A percentile compares a stretch with the other conserved stretches of the same genome.
Evolutionary conservation across 1,140 invertebrate species (phyloP).

Genomic region (Dysdera silvatica): DNA sequence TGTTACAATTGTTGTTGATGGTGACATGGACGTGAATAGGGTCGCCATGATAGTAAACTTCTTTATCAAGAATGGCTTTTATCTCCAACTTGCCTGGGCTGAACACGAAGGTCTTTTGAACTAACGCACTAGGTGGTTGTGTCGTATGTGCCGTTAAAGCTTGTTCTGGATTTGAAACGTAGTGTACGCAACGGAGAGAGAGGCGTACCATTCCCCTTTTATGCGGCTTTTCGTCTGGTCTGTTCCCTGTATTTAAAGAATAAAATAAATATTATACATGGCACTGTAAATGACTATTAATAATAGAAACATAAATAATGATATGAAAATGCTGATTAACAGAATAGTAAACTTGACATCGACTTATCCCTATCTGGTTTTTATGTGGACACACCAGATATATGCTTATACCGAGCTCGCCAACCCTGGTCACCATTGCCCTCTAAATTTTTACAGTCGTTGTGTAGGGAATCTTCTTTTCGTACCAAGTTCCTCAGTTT

Average conservation of each 20-base stretch:
- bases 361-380: too few species aligned
- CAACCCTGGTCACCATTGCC: too few species aligned
- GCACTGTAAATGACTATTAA: too few species aligned
- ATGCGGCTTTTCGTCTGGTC: constrained; percentile 64
- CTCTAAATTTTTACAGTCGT: too few species aligned
- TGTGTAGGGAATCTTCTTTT: too few species aligned
- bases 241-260: constrained; percentile 62
- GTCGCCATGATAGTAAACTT: constrained; percentile 24
- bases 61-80: constrained; percentile 25
- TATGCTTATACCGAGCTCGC: too few species aligned
- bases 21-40: constrained; percentile 24
- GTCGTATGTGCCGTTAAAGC: background rate
- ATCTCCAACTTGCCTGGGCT: constrained; percentile 24
- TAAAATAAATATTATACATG: too few species aligned
- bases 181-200: constrained; percentile 67
- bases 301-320: too few species aligned
- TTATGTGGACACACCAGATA: too few species aligned
- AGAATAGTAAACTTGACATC: too few species aligned
- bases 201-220: constrained; percentile 68
- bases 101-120: constrained; percentile 29
- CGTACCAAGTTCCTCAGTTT: too few species aligned
- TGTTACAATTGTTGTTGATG: constrained; percentile 30
- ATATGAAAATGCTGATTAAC: too few species aligned
- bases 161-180: constrained; percentile 34
- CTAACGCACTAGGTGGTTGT: constrained; percentile 3